Conservation (phyloP, 2,113 vertebrate genomes). For the Lichenostomus cassidix region DNA sequence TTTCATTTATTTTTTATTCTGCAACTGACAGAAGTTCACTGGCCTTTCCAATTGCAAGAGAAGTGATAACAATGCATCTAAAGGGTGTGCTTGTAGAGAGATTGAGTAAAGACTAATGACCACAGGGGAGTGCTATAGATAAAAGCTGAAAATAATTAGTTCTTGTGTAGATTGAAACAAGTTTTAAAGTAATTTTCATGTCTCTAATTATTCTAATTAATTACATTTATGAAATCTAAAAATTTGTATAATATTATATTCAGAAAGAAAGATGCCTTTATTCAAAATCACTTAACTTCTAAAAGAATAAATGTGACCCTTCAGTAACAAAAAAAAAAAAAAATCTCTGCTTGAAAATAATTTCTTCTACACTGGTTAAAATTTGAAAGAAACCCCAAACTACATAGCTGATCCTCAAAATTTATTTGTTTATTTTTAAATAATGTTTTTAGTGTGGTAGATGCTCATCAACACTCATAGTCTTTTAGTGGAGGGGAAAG, state of each 20-base stretch:
- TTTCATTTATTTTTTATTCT: neutral
- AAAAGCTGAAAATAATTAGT: neutral
- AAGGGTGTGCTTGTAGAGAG: neutral
- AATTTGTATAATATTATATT: neutral
- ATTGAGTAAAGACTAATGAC: neutral
- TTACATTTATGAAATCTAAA: neutral
- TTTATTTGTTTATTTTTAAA: neutral
- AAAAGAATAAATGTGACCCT: accelerated
- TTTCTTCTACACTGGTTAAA: neutral
- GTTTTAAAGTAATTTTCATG: neutral
- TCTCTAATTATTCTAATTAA: neutral
- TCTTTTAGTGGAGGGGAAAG: neutral
- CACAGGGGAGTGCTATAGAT: neutral
- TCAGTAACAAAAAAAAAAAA: neutral
- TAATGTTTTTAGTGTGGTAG: neutral
- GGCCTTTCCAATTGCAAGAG: neutral
- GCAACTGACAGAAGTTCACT: neutral
- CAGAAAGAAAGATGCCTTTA: neutral
- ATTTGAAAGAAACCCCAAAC: neutral
- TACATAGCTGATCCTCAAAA: neutral
- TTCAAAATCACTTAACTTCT: neutral
- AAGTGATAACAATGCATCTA: neutral
- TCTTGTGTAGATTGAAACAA: neutral
- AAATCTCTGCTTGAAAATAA: neutral
- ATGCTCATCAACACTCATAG: neutral